Evolutionary conservation across 1,140 invertebrate species (phyloP), one percentile per base, ranked within the genome.

Genomic region (Zaprionus ghesquierei): DNA sequence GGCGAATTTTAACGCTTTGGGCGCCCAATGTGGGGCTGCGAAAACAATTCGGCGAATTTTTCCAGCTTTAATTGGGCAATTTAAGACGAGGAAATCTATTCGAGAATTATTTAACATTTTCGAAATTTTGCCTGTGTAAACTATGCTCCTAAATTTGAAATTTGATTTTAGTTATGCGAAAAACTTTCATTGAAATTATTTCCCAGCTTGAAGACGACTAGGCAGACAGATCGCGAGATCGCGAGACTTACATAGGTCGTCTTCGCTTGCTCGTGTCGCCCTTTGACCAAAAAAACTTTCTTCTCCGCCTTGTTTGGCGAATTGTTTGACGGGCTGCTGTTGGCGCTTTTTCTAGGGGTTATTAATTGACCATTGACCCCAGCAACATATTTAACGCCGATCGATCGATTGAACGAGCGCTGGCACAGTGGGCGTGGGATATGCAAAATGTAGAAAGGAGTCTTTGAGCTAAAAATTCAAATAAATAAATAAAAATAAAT

Each of bases 351-450:
- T 15, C 31, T 41, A 9, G 66, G 59, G 68, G 68, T 59, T 70
- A 75, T 75, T 75, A 70, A 58, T 75, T 73, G 70, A 73, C 64
- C 70, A 61, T 73, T 73, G 70, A 73, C 70, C 70, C 64, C 64
- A 15, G 13, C 25, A 41, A 61, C 27, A 51, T 15, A 27, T 41
- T 35, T 9, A 29, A 60, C 25, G 23, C 22, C 22, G 29, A 62
- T 23, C 69, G 54, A 75, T 65, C 56, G 71, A 69, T 59, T 38
- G 35, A 53, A 20, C 46, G 18, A 41, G 8, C 44, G n/a, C 23
- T 22, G 10, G 41, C 18, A 46, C 41, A 5, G 41, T 46, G 41
- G 41, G 18, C 18, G 18, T 10, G 1, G 1, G 10, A 29, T 29
- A 1, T 35, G 13, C 10, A n/a, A 3, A 35, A 35, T 8, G 27